Conservation (phyloP, 2,888 invertebrate species). For the Odontocolon sp. region DNA sequence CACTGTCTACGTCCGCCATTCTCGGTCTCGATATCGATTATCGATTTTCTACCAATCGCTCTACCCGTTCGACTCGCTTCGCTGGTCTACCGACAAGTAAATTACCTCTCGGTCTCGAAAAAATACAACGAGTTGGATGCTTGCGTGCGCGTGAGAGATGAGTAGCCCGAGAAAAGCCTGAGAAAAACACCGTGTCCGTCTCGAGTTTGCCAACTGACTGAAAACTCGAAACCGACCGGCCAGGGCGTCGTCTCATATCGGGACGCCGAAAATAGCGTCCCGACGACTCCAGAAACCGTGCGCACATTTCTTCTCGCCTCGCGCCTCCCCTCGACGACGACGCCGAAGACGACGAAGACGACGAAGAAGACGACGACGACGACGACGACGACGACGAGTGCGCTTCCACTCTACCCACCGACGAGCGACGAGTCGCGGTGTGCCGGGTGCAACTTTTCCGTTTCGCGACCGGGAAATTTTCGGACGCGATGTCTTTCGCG, state of each 20-base stretch:
- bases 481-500: slow-evolving; percentile 55
- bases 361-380: too few species aligned
- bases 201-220: slow-evolving; percentile 81
- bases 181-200: slow-evolving; percentile 72
- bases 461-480: slow-evolving; percentile 24
- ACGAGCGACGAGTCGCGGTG: slow-evolving; percentile 71
- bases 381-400: too few species aligned
- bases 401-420: too few species aligned
- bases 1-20: slow-evolving; percentile 97
- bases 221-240: slow-evolving; percentile 79
- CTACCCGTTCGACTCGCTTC: slow-evolving; percentile 21
- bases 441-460: slow-evolving; percentile 80
- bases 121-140: neutral
- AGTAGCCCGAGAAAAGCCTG: neutral
- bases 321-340: slow-evolving; percentile 34
- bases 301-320: slow-evolving; percentile 67
- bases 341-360: too few species aligned
- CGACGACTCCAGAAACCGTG: slow-evolving; percentile 79
- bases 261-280: slow-evolving; percentile 80
- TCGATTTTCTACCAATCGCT: slow-evolving; percentile 44
- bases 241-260: slow-evolving; percentile 80
- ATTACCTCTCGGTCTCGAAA: too few species aligned
- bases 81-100: too few species aligned
- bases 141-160: neutral
- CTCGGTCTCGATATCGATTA: slow-evolving; percentile 52